Conservation (phyloP, 2,797 vertebrate species). For the Eptatretus atami region DNA sequence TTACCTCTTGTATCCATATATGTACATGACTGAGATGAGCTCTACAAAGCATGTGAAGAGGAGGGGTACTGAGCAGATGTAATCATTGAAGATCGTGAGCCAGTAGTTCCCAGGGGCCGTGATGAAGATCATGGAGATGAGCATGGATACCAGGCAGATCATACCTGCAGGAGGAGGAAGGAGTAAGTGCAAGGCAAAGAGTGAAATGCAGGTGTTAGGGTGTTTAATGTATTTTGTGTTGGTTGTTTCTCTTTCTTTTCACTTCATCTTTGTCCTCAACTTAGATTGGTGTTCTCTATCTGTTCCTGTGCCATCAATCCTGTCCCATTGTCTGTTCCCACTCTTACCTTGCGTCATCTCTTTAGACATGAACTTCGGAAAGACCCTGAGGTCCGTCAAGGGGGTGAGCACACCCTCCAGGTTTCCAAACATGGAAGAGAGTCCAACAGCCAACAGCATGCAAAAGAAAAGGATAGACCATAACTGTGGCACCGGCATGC, state of each 20-base stretch:
- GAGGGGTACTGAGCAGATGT: constrained; percentile 31
- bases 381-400: constrained; percentile 22
- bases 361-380: constrained; percentile 25
- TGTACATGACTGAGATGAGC: constrained; percentile 19
- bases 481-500: constrained; percentile 41
- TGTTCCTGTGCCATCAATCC: no score
- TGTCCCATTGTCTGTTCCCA: no score
- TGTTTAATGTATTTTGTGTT: no score
- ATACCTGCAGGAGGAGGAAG: constrained; percentile 14
- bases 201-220: no score
- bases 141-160: constrained; percentile 22
- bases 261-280: no score
- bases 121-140: constrained; percentile 26
- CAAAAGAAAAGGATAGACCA: constrained; percentile 64
- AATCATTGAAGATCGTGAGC: constrained; percentile 50
- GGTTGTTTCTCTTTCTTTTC: no score
- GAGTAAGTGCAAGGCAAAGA: no score
- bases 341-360: constrained; percentile 29
- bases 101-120: constrained; percentile 57
- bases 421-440: constrained; percentile 68
- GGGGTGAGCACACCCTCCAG: constrained; percentile 36
- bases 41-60: constrained; percentile 40
- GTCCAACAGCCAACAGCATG: constrained; percentile 50
- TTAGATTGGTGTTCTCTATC: no score
- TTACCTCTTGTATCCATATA: constrained; percentile 19